phyloP scores from a whole-genome alignment of 2,113 vertebrate genomes.

The Tragelaphus buxtoni region DNA sequence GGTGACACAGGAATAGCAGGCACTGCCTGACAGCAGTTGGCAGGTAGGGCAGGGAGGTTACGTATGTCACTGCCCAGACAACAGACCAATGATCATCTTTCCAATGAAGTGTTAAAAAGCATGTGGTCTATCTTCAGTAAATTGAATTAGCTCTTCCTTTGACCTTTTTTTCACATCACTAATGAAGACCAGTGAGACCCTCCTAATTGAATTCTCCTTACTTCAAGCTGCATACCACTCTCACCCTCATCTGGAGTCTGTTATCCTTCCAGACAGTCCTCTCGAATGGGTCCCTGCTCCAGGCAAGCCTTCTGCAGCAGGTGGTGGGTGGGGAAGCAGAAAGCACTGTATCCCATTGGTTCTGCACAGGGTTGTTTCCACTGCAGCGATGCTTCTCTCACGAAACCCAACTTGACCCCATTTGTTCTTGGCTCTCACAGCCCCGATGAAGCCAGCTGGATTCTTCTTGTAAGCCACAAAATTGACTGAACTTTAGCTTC shows the following conservation, averaged over 20 bases:
- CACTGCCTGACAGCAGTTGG: background rate
- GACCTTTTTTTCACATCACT: background rate
- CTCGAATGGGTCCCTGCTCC: background rate
- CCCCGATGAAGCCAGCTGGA: constrained; percentile 43
- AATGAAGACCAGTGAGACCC: constrained; percentile 35
- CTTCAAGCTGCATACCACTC: background rate
- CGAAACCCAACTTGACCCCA: constrained; percentile 40
- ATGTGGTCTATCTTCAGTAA: background rate
- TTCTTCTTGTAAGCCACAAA: constrained; percentile 44
- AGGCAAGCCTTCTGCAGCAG: background rate
- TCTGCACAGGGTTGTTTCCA: background rate
- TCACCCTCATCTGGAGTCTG: background rate
- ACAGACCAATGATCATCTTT: background rate
- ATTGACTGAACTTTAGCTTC: constrained; percentile 27
- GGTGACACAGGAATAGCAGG: background rate
- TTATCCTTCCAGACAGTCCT: background rate
- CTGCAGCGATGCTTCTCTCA: background rate
- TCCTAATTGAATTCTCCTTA: constrained; percentile 46
- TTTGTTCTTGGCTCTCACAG: constrained; percentile 44
- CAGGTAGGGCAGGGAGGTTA: background rate
- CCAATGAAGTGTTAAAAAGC: constrained; percentile 25
- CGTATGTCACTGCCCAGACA: background rate
- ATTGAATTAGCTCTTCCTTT: constrained; percentile 60
- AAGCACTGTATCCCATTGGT: background rate
- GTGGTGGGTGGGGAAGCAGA: background rate